phyloP scores from a whole-genome alignment of 2,888 invertebrate species.

The Zhuqinia jingwanae region DNA sequence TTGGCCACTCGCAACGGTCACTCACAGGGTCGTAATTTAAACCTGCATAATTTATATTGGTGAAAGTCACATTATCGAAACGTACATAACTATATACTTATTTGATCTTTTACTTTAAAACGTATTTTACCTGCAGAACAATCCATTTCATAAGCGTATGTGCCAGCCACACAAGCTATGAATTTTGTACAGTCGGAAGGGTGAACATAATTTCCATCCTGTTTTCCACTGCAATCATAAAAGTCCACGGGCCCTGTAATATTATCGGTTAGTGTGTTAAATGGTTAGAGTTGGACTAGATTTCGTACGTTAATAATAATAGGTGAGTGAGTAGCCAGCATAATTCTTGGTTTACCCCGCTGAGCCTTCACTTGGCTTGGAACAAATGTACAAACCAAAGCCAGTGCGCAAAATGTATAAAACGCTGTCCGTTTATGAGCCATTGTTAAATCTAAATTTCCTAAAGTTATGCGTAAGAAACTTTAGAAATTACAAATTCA shows the following conservation, averaged over 20 bases:
- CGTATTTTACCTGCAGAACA: constrained; percentile 49
- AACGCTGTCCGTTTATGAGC: neutral
- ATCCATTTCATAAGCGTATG: constrained; percentile 68
- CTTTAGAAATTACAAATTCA: no score
- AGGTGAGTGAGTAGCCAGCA: no score
- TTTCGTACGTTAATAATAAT: no score
- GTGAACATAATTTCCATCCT: constrained; percentile 69
- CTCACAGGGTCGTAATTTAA: constrained; percentile 43
- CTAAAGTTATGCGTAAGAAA: no score
- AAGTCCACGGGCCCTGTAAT: constrained; percentile 42
- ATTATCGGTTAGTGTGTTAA: no score
- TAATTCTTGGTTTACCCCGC: neutral
- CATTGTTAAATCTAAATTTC: neutral
- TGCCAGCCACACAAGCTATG: constrained; percentile 68
- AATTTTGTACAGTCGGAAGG: constrained; percentile 65
- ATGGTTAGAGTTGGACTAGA: no score
- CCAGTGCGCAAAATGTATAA: neutral
- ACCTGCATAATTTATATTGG: constrained; percentile 1
- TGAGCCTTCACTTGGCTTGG: neutral
- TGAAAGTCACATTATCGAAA: no score
- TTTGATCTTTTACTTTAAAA: no score
- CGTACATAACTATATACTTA: no score
- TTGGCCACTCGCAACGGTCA: constrained; percentile 51
- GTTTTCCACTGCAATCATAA: constrained; percentile 66
- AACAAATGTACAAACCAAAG: neutral